Evolutionary conservation across 2,113 vertebrate genomes (phyloP).

Genomic region (Pseudorasbora parva): DNA sequence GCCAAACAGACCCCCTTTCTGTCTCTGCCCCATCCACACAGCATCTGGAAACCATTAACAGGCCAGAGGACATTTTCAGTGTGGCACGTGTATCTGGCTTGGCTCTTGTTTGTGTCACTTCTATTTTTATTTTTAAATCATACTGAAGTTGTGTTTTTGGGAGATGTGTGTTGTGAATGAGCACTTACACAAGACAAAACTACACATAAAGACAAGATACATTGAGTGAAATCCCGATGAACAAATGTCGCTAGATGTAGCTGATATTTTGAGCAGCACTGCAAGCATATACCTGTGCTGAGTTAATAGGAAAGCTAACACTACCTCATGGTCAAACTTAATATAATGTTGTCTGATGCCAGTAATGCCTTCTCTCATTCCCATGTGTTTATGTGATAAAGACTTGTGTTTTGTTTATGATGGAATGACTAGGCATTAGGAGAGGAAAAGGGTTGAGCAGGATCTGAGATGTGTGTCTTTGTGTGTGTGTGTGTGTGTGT

Average conservation of each 20-base stretch:
- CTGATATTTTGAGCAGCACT: neutral
- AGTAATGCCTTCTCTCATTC: neutral
- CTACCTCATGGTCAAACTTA: neutral
- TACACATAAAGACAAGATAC: neutral
- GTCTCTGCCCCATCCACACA: conserved; percentile 38
- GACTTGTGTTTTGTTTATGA: conserved; percentile 31
- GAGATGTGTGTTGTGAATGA: conserved; percentile 16
- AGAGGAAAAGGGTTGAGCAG: conserved; percentile 8
- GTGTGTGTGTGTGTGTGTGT: no score
- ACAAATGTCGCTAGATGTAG: neutral
- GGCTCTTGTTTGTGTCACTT: conserved; percentile 20
- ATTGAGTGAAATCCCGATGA: neutral
- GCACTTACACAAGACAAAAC: neutral
- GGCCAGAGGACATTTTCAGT: conserved; percentile 48
- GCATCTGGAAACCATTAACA: conserved; percentile 59
- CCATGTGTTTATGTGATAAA: neutral
- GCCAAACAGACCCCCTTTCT: conserved; percentile 44
- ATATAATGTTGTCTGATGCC: conserved; percentile 6
- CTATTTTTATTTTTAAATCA: neutral
- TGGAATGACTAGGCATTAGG: conserved; percentile 15
- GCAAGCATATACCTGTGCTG: neutral
- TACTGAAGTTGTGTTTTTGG: neutral
- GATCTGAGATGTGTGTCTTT: no score
- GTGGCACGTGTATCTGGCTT: conserved; percentile 32
- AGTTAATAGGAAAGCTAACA: neutral